Evolutionary conservation across 2,797 vertebrate genomes (phyloP), one percentile per base, ranked within the genome.

Genomic region (Ficedula albicollis): DNA sequence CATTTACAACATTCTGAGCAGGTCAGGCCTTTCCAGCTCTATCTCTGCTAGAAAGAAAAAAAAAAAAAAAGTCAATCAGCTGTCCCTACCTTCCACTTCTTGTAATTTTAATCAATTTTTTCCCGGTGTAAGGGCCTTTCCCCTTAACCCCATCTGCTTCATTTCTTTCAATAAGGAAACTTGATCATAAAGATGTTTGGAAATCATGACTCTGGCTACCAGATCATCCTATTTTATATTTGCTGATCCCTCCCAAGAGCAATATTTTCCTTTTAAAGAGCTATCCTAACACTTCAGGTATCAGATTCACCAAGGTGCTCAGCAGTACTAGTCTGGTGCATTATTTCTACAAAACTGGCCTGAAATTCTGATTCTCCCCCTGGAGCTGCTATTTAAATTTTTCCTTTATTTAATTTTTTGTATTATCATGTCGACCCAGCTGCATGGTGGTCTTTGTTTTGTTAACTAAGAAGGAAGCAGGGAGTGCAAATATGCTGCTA

Each of bases 381-480:
- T 21, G 5, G 15, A 91, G 46, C 5, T 41, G 36, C 15, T 77
- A 39, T 75, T 70, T 23, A 1, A 3, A 9, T 39, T 59, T 66
- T 16, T 12, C 15, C 12, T 30, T 87, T 54, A 51, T 39, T 75
- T 75, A 25, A 36, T 44, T 36, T 51, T 36, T 75, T 60, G 4
- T 5, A 58, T 64, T 81, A 84, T 55, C 13, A 8, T 6, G 23
- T 30, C 0, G 0, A 19, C 26, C 46, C 67, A 75, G n/a, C 18
- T 41, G 43, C 38, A 0, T 3, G 13, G 39, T 29, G 30, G 29
- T 75, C 82, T 63, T 5, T 23, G 23, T 44, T 87, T 41, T 13
- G 10, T 66, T 87, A 49, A 68, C 18, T 68, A 52, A 44, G 27
- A 64, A 64, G 69, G 51, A 91, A 84, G 29, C 15, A 44, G 52